Evolutionary conservation across 2,113 vertebrate genomes (phyloP).

Genomic region (Lathamus discolor): DNA sequence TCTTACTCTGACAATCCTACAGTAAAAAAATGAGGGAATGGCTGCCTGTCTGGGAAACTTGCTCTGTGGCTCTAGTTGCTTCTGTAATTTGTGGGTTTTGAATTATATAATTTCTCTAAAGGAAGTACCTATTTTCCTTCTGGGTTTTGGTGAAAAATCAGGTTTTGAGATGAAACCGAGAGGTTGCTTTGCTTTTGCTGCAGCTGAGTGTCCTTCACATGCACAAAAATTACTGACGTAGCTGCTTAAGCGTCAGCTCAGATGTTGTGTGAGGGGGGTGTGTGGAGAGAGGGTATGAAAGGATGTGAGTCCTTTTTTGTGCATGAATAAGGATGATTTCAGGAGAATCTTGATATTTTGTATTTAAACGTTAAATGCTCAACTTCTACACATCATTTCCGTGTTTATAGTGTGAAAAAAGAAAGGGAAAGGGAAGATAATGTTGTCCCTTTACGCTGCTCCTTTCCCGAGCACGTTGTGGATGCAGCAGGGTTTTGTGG

Average conservation of each 20-base stretch:
- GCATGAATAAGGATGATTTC: not conserved
- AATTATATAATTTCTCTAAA: not conserved
- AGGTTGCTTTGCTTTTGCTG: not conserved
- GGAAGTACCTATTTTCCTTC: not conserved
- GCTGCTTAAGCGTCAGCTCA: not conserved
- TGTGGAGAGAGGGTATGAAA: not conserved
- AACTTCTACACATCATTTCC: not conserved
- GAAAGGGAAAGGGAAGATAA: not conserved
- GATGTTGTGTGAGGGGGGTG: not conserved
- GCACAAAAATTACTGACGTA: not conserved
- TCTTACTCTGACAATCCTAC: not conserved
- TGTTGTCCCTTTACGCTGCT: not conserved
- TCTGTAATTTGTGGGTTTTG: not conserved
- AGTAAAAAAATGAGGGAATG: not conserved
- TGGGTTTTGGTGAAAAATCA: not conserved
- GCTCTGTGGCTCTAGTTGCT: not conserved
- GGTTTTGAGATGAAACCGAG: not conserved
- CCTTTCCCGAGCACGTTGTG: accelerated
- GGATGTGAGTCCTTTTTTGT: not conserved
- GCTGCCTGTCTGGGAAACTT: not conserved
- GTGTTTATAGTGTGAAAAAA: not conserved
- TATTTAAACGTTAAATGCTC: not conserved
- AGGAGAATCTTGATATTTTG: not conserved
- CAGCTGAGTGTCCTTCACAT: not conserved
- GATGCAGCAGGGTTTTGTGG: not conserved